phyloP scores from a whole-genome alignment of 2,888 invertebrate genomes.

The Cantharis lateralis region DNA sequence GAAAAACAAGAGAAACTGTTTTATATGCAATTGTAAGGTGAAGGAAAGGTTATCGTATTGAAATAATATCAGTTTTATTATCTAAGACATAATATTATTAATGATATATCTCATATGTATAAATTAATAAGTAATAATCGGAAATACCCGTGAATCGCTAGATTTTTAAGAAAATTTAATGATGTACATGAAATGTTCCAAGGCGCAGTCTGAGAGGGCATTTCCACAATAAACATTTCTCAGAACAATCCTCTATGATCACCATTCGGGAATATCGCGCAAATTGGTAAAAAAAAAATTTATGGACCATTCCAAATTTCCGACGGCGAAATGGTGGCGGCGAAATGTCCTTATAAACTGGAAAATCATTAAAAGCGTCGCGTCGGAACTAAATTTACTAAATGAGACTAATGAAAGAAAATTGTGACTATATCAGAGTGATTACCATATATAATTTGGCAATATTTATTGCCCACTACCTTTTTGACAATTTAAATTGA shows the following conservation, averaged over 20 bases:
- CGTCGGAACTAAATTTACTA: neutral
- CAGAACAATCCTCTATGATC: too few relatives aligned
- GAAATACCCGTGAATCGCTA: neutral
- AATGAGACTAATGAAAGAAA: neutral
- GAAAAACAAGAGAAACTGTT: too few relatives aligned
- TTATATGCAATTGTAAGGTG: neutral
- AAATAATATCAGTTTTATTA: neutral
- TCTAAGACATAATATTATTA: neutral
- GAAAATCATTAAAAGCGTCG: neutral
- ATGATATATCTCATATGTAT: too few relatives aligned
- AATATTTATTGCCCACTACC: neutral
- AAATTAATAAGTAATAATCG: too few relatives aligned
- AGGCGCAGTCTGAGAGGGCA: too few relatives aligned
- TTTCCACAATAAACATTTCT: too few relatives aligned
- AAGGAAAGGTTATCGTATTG: neutral
- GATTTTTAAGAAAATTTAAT: neutral
- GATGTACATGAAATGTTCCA: too few relatives aligned
- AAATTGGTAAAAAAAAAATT: too few relatives aligned
- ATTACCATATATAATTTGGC: neutral
- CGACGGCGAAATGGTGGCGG: too few relatives aligned
- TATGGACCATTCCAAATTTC: too few relatives aligned
- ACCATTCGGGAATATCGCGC: too few relatives aligned
- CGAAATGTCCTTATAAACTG: too few relatives aligned
- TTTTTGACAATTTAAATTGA: neutral
- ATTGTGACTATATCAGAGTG: neutral